Evolutionary conservation across 92 coral and sea anemone genomes (phyloP), one percentile per base, ranked within the genome.

Genomic region (Desmophyllum pertusum): DNA sequence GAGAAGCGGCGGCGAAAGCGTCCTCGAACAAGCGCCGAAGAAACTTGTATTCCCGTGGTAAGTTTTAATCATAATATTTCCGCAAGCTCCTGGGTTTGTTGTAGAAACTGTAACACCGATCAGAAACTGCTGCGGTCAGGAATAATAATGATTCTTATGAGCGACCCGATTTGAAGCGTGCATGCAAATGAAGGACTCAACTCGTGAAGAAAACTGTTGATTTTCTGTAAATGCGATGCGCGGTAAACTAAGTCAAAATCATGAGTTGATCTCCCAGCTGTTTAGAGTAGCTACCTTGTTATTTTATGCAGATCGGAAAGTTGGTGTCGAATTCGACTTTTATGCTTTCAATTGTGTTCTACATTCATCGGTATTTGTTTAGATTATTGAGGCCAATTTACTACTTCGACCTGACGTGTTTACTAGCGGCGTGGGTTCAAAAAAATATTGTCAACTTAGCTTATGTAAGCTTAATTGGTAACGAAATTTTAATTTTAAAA

Each of bases 301-400:
- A 38, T 77, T 61, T n/a, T 38, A 31, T 77, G 81, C 53, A 25
- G 70, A 77, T 77, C 51, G 33, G 70, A 11, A 27, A 57, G n/a
- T 5, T 37, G 38, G 13, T 19, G 81, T 77, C 25, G 23, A 55
- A 38, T 46, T 74, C 1, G 36, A 50, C 39, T 31, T 10, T 40
- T 0, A 3, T 19, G 5, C 68, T 35, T 37, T 57, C 38, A 55
- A 10, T 38, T 76, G n/a, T 25, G 46, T 7, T 53, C 31, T 15
- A 19, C 33, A 59, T 59, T 29, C 33, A 17, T 59, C n/a, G n/a
- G n/a, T n/a, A n/a, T 25, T 10, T 9, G 65, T 25, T 59, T 25
- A 25, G 53, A 21, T 14, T 48, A 3, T 39, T 38, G 9, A 18
- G n/a, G 48, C 31, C 10, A 70, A 70, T 10, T 0, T 65, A 21